Conservation (phyloP, 2,797 vertebrate genomes). For the Choloepus didactylus region DNA sequence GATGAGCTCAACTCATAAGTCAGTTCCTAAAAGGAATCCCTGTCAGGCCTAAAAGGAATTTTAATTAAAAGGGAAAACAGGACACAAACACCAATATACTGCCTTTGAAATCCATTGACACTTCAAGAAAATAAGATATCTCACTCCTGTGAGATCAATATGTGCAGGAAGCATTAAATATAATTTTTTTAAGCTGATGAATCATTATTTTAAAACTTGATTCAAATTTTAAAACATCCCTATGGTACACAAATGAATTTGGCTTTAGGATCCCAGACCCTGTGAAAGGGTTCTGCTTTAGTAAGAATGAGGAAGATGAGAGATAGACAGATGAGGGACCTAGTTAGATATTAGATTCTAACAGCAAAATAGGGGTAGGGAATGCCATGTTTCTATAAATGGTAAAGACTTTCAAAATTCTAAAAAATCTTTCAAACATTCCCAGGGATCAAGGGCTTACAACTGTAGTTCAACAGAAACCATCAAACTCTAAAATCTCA, state of each 20-base stretch:
- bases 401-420: background rate
- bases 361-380: background rate
- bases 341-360: background rate
- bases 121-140: background rate
- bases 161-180: background rate
- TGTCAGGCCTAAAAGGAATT: background rate
- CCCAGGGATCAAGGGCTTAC: background rate
- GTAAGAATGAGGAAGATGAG: background rate
- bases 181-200: background rate
- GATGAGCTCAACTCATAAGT: background rate
- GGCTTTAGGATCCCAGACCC: background rate
- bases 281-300: background rate
- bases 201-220: background rate
- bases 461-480: too few relatives aligned
- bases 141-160: background rate
- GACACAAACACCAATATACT: background rate
- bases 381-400: background rate
- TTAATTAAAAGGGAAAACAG: background rate
- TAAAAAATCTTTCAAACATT: background rate
- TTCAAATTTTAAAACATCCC: background rate
- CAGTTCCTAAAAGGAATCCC: background rate
- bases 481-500: background rate
- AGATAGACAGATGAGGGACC: background rate
- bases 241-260: background rate
- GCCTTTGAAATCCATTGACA: background rate